Percentiles rank a stretch among this genome's conserved stretches.
Evolutionary conservation across 2,888 invertebrate genomes (phyloP).

Genomic region (Hyles lineata): DNA sequence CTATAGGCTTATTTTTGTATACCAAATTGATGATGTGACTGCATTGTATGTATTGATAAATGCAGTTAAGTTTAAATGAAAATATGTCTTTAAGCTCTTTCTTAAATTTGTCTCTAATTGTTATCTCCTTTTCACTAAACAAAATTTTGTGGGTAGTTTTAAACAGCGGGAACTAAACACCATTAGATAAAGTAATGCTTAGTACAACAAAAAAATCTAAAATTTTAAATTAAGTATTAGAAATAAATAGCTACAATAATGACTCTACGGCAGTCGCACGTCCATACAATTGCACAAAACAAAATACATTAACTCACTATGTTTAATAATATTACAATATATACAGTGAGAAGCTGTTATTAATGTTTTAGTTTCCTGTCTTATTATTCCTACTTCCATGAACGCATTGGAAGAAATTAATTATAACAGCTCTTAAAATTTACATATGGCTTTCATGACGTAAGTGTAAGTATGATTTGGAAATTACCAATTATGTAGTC

Average conservation of each 20-base stretch:
- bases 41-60: too few species aligned
- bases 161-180: too few species aligned
- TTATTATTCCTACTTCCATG: slow-evolving; percentile 4
- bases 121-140: too few species aligned
- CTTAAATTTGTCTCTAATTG: too few species aligned
- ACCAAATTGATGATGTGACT: too few species aligned
- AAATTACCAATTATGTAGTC: background rate
- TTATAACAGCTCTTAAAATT: background rate
- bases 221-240: background rate
- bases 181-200: too few species aligned
- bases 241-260: background rate
- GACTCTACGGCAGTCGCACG: background rate
- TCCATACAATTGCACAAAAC: background rate
- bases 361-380: background rate
- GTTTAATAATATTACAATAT: background rate
- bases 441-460: background rate
- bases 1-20: too few species aligned
- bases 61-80: too few species aligned
- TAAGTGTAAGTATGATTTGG: background rate
- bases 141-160: too few species aligned
- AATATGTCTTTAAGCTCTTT: too few species aligned
- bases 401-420: background rate
- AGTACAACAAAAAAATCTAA: background rate
- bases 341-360: background rate
- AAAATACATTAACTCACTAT: background rate